Conservation (phyloP, 92 coral and sea anemone genomes). For the Parazoanthus atlanticus region DNA sequence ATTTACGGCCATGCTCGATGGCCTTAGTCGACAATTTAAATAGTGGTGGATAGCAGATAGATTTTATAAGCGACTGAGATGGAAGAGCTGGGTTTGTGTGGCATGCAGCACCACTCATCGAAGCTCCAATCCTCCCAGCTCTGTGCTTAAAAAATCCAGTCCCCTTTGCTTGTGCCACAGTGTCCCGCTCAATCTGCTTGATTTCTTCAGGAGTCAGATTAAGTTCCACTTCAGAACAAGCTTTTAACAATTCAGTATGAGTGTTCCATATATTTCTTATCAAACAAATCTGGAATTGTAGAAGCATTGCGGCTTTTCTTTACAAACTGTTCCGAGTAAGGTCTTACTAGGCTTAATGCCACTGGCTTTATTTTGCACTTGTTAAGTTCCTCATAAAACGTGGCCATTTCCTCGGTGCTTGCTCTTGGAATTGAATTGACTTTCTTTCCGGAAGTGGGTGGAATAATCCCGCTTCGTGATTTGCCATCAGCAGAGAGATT, state of each 20-base stretch:
- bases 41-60: constrained; percentile 65
- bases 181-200: not conserved
- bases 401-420: not conserved
- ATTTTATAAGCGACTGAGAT: constrained; percentile 60
- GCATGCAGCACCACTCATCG: constrained; percentile 59
- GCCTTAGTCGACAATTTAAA: constrained; percentile 45
- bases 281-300: not conserved
- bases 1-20: constrained; percentile 49
- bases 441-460: not conserved
- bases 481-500: not conserved
- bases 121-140: constrained; percentile 79
- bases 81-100: constrained; percentile 73
- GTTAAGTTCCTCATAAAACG: not conserved
- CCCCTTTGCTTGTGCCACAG: constrained; percentile 47
- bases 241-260: not conserved
- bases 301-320: not conserved
- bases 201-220: not conserved
- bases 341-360: not conserved
- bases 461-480: not conserved
- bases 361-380: constrained; percentile 3
- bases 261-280: not conserved
- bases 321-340: not conserved
- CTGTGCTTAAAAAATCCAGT: constrained; percentile 70
- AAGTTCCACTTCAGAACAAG: not conserved
- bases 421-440: not conserved